A percentile compares a stretch with the other conserved stretches of the same genome.
Evolutionary conservation across 2,888 invertebrate species (phyloP).

Genomic region (Lypha dubia): DNA sequence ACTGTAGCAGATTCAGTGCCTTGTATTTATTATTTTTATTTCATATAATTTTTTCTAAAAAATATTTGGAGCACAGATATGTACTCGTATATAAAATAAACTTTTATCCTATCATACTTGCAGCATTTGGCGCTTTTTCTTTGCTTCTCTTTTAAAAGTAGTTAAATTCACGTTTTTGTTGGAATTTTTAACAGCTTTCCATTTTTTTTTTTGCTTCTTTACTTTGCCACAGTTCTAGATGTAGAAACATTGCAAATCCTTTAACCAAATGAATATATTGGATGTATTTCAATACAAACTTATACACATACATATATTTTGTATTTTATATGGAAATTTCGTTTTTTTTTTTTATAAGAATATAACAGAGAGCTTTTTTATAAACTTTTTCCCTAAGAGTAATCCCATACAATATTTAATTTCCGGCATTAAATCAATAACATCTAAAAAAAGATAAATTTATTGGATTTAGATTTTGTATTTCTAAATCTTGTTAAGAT

Average conservation of each 20-base stretch:
- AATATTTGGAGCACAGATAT: conserved; percentile 42
- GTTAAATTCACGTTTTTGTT: conserved; percentile 35
- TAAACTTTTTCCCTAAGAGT: conserved; percentile 5
- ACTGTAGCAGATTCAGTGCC: background rate
- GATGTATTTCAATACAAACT: background rate
- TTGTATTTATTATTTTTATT: conserved; percentile 11
- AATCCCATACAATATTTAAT: conserved; percentile 55
- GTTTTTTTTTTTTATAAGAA: background rate
- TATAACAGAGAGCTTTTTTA: background rate
- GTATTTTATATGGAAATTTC: conserved; percentile 3
- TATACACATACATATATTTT: background rate
- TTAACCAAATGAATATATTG: background rate
- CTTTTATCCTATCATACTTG: conserved; percentile 44
- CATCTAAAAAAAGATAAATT: conserved; percentile 31
- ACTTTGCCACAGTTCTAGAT: background rate
- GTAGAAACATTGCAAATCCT: conserved; percentile 30
- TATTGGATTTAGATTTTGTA: background rate
- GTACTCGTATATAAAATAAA: conserved; percentile 57
- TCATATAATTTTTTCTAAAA: conserved; percentile 29
- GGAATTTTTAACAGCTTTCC: background rate
- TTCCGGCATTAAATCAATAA: conserved; percentile 59
- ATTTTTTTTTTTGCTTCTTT: background rate
- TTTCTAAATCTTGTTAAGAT: background rate
- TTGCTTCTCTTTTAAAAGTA: conserved; percentile 12
- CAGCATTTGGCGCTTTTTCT: conserved; percentile 52